Conservation (phyloP, 2,888 invertebrate species). For the Nasonovia ribisnigri region DNA sequence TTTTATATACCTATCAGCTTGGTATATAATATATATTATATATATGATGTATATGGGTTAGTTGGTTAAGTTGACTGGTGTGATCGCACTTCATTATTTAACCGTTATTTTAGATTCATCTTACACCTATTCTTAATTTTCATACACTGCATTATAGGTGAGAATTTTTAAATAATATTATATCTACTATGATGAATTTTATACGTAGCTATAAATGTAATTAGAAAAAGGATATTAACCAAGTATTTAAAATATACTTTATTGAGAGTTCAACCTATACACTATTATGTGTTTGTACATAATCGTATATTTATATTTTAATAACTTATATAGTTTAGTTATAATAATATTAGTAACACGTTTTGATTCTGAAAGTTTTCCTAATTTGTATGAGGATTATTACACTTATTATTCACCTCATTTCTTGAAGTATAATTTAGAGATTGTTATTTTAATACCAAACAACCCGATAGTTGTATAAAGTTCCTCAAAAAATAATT, state of each 20-base stretch:
- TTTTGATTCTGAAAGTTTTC: neutral
- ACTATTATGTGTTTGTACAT: neutral
- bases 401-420: conserved; percentile 2
- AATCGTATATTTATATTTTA: neutral
- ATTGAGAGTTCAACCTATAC: neutral
- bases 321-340: neutral
- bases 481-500: neutral
- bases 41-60: neutral
- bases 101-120: neutral
- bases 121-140: neutral
- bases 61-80: neutral
- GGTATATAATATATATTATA: neutral
- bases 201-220: neutral
- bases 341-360: neutral
- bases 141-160: neutral
- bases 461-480: neutral
- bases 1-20: neutral
- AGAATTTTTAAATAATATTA: neutral
- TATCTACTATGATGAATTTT: neutral
- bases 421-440: neutral
- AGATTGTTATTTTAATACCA: conserved; percentile 13
- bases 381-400: neutral
- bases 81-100: neutral
- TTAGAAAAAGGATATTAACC: neutral
- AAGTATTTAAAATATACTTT: neutral